A percentile compares a stretch with the other conserved stretches of the same genome.
Conservation (phyloP, 2,113 vertebrate genomes). For the Alosa alosa region DNA sequence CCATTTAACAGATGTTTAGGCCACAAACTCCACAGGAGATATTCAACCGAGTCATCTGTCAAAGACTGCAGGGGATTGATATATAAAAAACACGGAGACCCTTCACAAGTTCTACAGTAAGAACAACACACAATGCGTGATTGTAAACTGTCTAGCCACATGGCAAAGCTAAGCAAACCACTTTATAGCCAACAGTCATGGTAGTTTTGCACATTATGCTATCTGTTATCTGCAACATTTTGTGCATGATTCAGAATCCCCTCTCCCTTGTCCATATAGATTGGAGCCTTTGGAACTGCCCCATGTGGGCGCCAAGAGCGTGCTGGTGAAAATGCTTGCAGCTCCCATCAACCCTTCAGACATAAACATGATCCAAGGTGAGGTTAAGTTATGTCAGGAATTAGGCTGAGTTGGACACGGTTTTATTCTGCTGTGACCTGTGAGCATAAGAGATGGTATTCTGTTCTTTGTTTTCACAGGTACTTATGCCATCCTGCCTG, state of each 20-base stretch:
- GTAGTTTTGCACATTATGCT: neutral
- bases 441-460: neutral
- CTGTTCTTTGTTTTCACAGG: conserved; percentile 65
- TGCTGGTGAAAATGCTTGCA: conserved; percentile 85
- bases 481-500: conserved; percentile 80
- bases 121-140: conserved; percentile 24
- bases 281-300: conserved; percentile 74
- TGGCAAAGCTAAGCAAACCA: neutral
- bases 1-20: neutral
- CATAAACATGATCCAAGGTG: conserved; percentile 98
- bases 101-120: conserved; percentile 68
- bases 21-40: neutral
- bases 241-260: neutral
- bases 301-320: conserved; percentile 67
- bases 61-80: conserved; percentile 52
- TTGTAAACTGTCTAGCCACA: neutral
- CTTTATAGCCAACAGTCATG: no score
- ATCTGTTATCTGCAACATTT: neutral
- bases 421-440: neutral
- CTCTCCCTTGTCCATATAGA: conserved; percentile 60
- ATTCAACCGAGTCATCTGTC: conserved; percentile 29
- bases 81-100: conserved; percentile 69
- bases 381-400: neutral
- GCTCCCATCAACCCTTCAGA: conserved; percentile 93
- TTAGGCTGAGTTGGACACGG: neutral